Conservation (phyloP, 2,888 invertebrate species). For the Calameuta pallipes region DNA sequence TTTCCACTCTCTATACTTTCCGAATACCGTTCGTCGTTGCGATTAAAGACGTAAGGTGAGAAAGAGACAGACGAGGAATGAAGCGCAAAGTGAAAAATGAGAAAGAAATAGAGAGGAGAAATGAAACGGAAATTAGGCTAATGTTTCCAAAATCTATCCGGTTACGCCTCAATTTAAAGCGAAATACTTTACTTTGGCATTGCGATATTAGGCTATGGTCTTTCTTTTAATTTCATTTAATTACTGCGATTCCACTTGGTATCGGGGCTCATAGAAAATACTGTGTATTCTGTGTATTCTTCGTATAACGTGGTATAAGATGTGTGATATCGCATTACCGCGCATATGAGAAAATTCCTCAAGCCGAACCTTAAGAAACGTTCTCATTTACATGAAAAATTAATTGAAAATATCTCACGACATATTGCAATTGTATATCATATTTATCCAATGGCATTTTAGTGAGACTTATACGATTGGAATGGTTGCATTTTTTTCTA, state of each 20-base stretch:
- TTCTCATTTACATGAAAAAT: neutral
- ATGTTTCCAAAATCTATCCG: neutral
- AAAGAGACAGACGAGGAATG: neutral
- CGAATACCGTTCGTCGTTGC: constrained; percentile 4
- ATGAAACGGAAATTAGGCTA: neutral
- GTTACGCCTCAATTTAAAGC: neutral
- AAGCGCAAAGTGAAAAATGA: neutral
- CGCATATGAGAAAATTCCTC: neutral
- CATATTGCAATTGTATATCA: neutral
- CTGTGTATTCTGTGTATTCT: neutral
- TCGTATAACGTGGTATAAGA: neutral
- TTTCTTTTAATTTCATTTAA: neutral
- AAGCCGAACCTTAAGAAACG: neutral
- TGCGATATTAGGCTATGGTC: neutral
- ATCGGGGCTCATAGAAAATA: neutral
- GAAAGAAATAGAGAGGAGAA: neutral
- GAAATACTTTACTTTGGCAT: neutral
- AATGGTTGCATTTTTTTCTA: constrained; percentile 1
- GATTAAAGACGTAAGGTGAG: neutral
- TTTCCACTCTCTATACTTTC: constrained; percentile 9
- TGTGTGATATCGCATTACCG: neutral
- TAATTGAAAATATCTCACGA: neutral
- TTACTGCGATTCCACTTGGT: neutral
- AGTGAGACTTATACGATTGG: neutral
- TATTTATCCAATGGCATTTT: neutral